phyloP scores from a whole-genome alignment of 2,888 invertebrate genomes.

The Rutpela maculata region DNA sequence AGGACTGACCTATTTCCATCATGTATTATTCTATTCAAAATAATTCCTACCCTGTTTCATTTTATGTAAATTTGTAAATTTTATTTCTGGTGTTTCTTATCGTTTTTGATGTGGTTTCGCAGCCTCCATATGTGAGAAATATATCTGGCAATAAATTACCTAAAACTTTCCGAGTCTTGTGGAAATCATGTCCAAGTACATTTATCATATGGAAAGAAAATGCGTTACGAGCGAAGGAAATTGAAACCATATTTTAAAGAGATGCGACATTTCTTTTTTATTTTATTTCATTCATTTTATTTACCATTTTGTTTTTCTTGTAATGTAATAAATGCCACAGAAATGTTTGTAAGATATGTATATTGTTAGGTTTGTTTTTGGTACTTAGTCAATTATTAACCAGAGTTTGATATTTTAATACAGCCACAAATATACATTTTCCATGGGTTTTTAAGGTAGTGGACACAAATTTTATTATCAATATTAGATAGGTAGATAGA shows the following conservation, averaged over 20 bases:
- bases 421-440: too few relatives aligned
- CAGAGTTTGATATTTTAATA: too few relatives aligned
- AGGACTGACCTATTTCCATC: too few relatives aligned
- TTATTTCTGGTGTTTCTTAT: conserved; percentile 35
- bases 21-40: too few relatives aligned
- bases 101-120: conserved; percentile 34
- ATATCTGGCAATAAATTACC: conserved; percentile 43
- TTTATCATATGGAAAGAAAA: conserved; percentile 64
- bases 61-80: conserved; percentile 47
- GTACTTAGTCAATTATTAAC: too few relatives aligned
- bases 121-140: conserved; percentile 34
- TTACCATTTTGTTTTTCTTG: conserved; percentile 27
- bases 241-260: conserved; percentile 66
- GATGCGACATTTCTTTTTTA: conserved; percentile 44
- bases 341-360: too few relatives aligned
- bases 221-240: conserved; percentile 59
- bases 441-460: too few relatives aligned
- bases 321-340: neutral
- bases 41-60: neutral
- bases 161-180: conserved; percentile 42
- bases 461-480: too few relatives aligned
- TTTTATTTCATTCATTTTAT: conserved; percentile 28
- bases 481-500: too few relatives aligned
- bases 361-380: too few relatives aligned
- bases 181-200: conserved; percentile 62